Base-by-base conservation (phyloP, 2,113 vertebrate species). In the Microcebus ravelobensis region DNA sequence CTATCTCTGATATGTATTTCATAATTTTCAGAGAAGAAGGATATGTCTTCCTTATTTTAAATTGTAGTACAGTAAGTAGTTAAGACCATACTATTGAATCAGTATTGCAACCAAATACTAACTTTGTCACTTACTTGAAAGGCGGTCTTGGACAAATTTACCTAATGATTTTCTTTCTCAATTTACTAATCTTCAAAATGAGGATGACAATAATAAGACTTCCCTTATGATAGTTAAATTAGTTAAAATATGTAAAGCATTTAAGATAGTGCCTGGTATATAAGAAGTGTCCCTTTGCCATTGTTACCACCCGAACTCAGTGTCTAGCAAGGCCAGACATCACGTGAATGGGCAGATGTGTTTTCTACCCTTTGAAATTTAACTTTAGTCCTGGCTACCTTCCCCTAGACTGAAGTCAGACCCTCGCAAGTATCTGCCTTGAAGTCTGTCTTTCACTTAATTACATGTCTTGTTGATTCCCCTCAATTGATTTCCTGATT, bases 391-490 rank as follows among this genome's bases (percentile, higher is more conserved):
- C 18, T 61, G 34, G 73, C 45, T 86, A 29, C 45, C 34, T 86
- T 92, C 25, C 71, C 36, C 6, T 42, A 90, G 67, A 88, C 86
- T 63, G 84, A 67, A 96, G 84, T 92, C 17, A 92, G 65, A 77
- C 5, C 6, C 2, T 88, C 55, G 67, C 59, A 84, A 79, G 57
- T 48, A 59, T 57, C 65, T 92, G 14, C 82, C 95, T 65, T 92
- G 81, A 94, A 83, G 29, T 87, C 85, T 92, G 91, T 95, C 91
- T 96, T 93, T 96, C 91, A 95, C 86, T 96, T 95, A 97, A 97
- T 97, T 89, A 65, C 52, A 82, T n/a, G 61, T 91, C 91, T 95
- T 94, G 89, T 95, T 90, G 83, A 96, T 96, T 95, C 52, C 34
- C 45, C 68, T 96, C 86, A 34, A 81, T 96, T 94, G 95, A 93